Base-by-base conservation (phyloP, 1,140 invertebrate genomes). In the Panagrolaimus sp. region DNA sequence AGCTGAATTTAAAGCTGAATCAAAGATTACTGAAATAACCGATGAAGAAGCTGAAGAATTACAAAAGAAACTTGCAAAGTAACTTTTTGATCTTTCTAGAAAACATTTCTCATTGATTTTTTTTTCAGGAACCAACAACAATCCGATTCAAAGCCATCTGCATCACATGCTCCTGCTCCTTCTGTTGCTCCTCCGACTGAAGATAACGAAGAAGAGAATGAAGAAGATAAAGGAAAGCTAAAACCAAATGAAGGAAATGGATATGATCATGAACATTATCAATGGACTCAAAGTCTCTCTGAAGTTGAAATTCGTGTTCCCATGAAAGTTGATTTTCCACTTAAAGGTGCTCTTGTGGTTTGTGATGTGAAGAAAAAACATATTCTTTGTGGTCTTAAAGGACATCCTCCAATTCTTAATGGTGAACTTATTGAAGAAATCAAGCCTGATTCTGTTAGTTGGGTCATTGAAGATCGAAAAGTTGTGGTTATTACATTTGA, bases 241-340 rank as follows among this genome's bases (percentile, higher is more conserved):
- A 90, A 90, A 84, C 96, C 96, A 6, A 98, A 98, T 86, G 83
- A 86, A 76, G 94, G 94, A 47, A 98, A 99, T 86, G 96, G 96
- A 7, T 93, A 91, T 83, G 93, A 97, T 85, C 86, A 96, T 78
- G 21, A 21, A 12, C 52, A 58, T 21, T 99, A 98, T 82, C 88
- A 87, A 77, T 99, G 96, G 96, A 96, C 92, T 5, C 96, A 99
- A 84, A 96, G 93, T 14, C 86, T 98, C 62, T 88, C 90, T 82
- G 96, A 99, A 87, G 85, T 98, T 82, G 96, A 98, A 88, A 92
- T 98, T 85, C 67, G 65, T 44, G 17, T 96, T 69, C 93, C 93
- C 47, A 85, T 95, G 76, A 89, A 90, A 70, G 88, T 90, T 32
- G 87, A 86, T 55, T 90, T 91, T 81, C 87, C 88, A 63, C 87